These are phyloP conservation scores for Synanthedon myopaeformis DNA, from an alignment of 2,888 invertebrate genomes.

Conservation along the genomic window DNA sequence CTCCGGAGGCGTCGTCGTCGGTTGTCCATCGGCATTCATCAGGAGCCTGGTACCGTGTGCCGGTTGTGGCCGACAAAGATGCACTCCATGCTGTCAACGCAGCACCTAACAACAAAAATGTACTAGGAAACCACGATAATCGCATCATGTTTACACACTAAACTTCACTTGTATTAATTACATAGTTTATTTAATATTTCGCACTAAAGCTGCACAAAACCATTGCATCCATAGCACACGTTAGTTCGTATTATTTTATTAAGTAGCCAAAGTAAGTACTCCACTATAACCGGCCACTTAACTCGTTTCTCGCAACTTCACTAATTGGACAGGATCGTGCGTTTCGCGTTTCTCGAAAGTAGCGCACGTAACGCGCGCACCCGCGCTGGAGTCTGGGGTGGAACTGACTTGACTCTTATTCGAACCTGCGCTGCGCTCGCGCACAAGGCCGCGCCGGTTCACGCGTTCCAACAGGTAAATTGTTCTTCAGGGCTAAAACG, in stretches of 20 bases:
- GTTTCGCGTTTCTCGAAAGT: slow-evolving; percentile 31
- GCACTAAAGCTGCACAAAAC: slow-evolving; percentile 48
- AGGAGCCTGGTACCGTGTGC: slow-evolving; percentile 81
- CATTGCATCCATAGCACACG: slow-evolving; percentile 35
- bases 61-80: slow-evolving; percentile 58
- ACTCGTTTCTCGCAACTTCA: slow-evolving; percentile 66
- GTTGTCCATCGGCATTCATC: slow-evolving; percentile 86
- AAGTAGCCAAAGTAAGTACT: slow-evolving; percentile 30
- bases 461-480: slow-evolving; percentile 73
- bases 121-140: slow-evolving; percentile 47
- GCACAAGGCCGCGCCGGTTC: slow-evolving; percentile 72
- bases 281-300: slow-evolving; percentile 65
- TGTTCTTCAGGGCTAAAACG: slow-evolving; percentile 39
- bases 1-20: slow-evolving; percentile 73
- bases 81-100: slow-evolving; percentile 51
- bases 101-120: slow-evolving; percentile 52
- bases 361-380: slow-evolving; percentile 49
- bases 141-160: slow-evolving; percentile 49
- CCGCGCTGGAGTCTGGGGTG: slow-evolving; percentile 62
- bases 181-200: slow-evolving; percentile 54
- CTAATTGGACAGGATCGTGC: slow-evolving; percentile 65
- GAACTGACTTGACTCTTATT: slow-evolving; percentile 50
- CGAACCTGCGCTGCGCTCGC: slow-evolving; percentile 69
- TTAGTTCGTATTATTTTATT: slow-evolving; percentile 44
- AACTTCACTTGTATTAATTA: slow-evolving; percentile 49